Evolutionary conservation across 2,797 vertebrate species (phyloP).

Genomic region (Sylvia borin): DNA sequence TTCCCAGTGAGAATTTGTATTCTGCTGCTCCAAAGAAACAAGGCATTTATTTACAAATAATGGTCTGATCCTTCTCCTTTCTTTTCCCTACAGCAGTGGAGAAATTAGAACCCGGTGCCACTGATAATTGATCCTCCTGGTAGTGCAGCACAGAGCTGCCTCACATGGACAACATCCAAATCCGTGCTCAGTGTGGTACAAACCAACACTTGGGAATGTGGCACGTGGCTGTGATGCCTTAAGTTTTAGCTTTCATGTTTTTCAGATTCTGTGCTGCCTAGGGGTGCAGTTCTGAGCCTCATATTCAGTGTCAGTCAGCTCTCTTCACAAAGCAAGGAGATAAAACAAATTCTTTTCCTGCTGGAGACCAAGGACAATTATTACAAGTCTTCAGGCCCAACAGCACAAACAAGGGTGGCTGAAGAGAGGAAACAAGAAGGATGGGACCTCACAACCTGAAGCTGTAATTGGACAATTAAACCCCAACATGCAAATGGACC

Average conservation of each 20-base stretch:
- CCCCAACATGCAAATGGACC: no score
- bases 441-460: no score
- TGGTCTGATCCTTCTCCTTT: not conserved
- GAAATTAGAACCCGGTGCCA: not conserved
- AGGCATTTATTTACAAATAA: slow-evolving; percentile 24
- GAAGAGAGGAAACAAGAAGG: no score
- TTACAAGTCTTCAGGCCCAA: not conserved
- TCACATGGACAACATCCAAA: not conserved
- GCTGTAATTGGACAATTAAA: no score
- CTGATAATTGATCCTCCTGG: not conserved
- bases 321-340: not conserved
- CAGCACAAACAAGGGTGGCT: no score
- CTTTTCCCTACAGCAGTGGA: not conserved
- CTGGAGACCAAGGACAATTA: not conserved
- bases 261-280: not conserved
- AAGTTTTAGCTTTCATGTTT: not conserved
- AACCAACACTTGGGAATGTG: not conserved
- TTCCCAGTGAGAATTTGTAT: not conserved
- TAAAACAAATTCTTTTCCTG: not conserved
- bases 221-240: not conserved
- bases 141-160: not conserved
- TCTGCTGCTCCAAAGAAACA: slow-evolving; percentile 9
- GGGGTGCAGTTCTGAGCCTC: not conserved
- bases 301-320: not conserved
- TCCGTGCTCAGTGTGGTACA: not conserved